Evolutionary conservation across 2,888 invertebrate species (phyloP), one percentile per base, ranked within the genome.

Genomic region (Anodontia alba): DNA sequence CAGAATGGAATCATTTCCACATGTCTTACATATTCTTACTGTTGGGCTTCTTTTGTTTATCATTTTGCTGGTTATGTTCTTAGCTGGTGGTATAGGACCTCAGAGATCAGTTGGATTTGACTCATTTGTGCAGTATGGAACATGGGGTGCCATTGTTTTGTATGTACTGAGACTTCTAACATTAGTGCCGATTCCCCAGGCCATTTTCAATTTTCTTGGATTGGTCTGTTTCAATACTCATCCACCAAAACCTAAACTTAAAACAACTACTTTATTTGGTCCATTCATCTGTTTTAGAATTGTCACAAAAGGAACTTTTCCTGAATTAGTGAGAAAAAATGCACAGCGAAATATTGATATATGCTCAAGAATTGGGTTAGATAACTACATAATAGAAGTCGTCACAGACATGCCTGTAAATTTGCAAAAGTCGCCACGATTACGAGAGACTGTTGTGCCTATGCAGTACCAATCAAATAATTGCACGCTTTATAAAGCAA

Each of bases 201-300:
- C 90, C 8, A 77, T 91, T 38, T 88, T 87, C 49, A 92, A 92
- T 78, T 90, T 90, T 51, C 76, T 91, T 12, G 92, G 92, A 29
- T 79, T 92, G 8, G n/a, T n/a, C n/a, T n/a, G n/a, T n/a, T 79
- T 87, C 75, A 91, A 90, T 74, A 89, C 89, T 23, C 90, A 89
- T 77, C 90, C 91, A 5, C 73, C 76, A 23, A 87, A 87, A 57
- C 92, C 92, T 5, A 88, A 87, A 43, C 76, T n/a, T n/a, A n/a
- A n/a, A n/a, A n/a, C n/a, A 8, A 89, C 91, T 0, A 89, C 90
- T 1, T 74, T 91, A 17, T 88, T 91, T 69, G 90, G 89, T 46
- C 90, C 90, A n/a, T 89, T 42, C n/a, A 86, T 90, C 10, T 90
- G 90, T 78, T 89, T 90, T 68, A 76, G 90, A 23, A 88, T 90